These are phyloP conservation scores for Malurus melanocephalus DNA, from an alignment of 2,113 vertebrate species.

Conservation along the genomic window DNA sequence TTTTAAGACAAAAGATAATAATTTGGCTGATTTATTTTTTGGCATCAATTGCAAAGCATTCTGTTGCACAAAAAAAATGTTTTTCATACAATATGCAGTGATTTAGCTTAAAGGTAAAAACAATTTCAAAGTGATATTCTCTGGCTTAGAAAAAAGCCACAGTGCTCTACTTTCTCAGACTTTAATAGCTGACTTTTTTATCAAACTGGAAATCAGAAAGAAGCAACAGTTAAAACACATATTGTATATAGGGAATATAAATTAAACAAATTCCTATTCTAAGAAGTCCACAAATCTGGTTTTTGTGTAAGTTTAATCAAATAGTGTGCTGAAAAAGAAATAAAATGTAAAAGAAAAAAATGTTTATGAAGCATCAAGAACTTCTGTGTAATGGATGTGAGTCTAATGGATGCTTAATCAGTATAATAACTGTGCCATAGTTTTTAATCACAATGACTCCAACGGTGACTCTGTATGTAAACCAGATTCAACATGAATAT, in stretches of 20 bases:
- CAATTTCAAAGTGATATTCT: slow-evolving; percentile 42
- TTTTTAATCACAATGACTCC: slow-evolving; percentile 3
- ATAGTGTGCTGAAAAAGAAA: slow-evolving; percentile 1
- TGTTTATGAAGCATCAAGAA: background rate
- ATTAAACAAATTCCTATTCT: background rate
- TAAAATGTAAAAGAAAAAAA: background rate
- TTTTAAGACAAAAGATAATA: slow-evolving; percentile 58
- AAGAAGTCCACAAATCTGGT: background rate
- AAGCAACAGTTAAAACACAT: slow-evolving; percentile 41
- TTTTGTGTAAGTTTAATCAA: background rate
- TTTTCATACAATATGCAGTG: slow-evolving; percentile 59
- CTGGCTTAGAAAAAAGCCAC: slow-evolving; percentile 43
- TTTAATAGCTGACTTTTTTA: slow-evolving; percentile 58
- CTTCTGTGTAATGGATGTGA: background rate
- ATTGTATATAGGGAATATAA: background rate
- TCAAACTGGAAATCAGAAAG: slow-evolving; percentile 29
- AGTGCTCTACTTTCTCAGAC: slow-evolving; percentile 54
- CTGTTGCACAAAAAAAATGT: background rate
- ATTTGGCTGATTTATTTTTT: slow-evolving; percentile 50
- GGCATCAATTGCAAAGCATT: slow-evolving; percentile 39
- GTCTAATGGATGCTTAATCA: slow-evolving; percentile 4
- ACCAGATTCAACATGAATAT: slow-evolving; percentile 2
- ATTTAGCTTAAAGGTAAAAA: slow-evolving; percentile 68
- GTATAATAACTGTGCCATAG: background rate
- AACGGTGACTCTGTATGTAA: background rate